These are phyloP conservation scores for Pogonocichla stellata DNA, from an alignment of 2,113 vertebrate species.

Conservation along the genomic window DNA sequence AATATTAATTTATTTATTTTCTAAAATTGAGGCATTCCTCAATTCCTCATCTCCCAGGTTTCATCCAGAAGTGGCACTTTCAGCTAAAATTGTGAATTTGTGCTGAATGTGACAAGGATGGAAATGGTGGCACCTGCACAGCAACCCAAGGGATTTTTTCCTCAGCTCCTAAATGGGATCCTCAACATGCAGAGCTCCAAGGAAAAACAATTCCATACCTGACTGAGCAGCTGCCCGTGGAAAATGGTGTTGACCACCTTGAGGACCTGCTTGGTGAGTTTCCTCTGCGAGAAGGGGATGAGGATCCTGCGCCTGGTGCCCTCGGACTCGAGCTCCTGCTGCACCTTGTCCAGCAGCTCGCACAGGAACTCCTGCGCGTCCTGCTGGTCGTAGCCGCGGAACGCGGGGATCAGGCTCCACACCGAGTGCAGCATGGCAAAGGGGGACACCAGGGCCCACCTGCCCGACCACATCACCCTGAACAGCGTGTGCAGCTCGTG, in stretches of 20 bases:
- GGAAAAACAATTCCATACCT: conserved; percentile 77
- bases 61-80: too few species aligned
- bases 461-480: conserved; percentile 99
- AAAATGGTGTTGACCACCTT: conserved; percentile 99
- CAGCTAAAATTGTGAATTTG: too few species aligned
- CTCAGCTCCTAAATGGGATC: too few species aligned
- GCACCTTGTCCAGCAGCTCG: conserved; percentile 95
- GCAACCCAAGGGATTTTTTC: background rate
- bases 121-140: background rate
- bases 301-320: conserved; percentile 89
- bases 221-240: conserved; percentile 97
- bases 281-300: conserved; percentile 95
- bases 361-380: conserved; percentile 98
- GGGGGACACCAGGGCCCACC: conserved; percentile 95
- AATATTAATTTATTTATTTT: too few species aligned
- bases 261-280: conserved; percentile 97
- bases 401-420: conserved; percentile 97
- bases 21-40: too few species aligned
- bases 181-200: background rate
- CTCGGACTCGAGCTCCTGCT: conserved; percentile 96
- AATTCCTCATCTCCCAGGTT: too few species aligned
- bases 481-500: conserved; percentile 98
- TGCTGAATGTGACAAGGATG: too few species aligned
- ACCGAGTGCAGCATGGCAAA: conserved; percentile 99
- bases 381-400: conserved; percentile 96